Evolutionary conservation across 2,113 vertebrate genomes (phyloP).

Genomic region (Phocoena phocoena): DNA sequence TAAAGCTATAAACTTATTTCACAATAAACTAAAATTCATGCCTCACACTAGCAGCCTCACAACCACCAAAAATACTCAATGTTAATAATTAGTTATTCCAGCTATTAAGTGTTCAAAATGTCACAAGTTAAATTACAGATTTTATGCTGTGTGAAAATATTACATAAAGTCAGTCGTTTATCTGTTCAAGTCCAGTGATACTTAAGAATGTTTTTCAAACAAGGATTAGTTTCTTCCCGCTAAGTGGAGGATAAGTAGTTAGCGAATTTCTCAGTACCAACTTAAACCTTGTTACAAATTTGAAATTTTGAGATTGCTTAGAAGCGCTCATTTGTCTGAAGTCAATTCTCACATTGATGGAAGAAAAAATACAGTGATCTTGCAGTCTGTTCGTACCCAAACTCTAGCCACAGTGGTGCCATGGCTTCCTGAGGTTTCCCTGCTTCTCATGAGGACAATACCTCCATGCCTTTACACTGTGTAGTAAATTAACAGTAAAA

Average conservation of each 20-base stretch:
- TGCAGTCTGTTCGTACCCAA: neutral
- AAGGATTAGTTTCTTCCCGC: neutral
- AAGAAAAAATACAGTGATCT: neutral
- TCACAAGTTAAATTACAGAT: neutral
- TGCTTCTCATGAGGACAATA: neutral
- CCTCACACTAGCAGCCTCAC: neutral
- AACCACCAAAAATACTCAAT: neutral
- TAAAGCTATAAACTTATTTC: neutral
- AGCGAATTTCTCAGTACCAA: neutral
- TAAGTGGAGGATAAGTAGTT: neutral
- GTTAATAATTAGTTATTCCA: neutral
- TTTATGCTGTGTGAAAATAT: neutral
- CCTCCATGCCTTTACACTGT: neutral
- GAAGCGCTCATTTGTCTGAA: neutral
- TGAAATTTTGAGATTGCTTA: neutral
- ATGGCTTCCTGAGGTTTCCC: fast-evolving
- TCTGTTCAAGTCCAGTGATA: neutral
- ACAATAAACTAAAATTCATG: neutral
- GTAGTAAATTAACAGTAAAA: neutral
- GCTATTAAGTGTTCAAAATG: neutral
- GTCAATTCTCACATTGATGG: neutral
- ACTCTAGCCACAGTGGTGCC: neutral
- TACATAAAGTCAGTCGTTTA: neutral
- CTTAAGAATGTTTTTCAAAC: neutral
- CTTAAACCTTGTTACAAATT: neutral